These are phyloP conservation scores for Cichlasoma orientale DNA, from an alignment of 2,797 vertebrate genomes.

Conservation along the genomic window DNA sequence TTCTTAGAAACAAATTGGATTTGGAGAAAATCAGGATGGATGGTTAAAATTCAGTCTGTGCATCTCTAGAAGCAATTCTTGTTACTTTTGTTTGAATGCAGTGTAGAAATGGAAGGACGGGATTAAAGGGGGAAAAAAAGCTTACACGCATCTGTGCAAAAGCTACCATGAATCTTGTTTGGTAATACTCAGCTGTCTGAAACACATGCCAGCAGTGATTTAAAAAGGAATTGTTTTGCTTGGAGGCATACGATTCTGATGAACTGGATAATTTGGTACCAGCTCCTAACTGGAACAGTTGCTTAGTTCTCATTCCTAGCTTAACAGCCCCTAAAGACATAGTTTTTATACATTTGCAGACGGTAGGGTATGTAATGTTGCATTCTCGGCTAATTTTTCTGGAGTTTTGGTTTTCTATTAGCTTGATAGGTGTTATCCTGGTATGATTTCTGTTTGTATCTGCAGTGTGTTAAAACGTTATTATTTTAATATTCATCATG, in stretches of 20 bases:
- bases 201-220: neutral
- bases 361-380: neutral
- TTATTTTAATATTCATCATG: neutral
- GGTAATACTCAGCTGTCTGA: neutral
- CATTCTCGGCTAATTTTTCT: neutral
- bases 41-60: neutral
- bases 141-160: neutral
- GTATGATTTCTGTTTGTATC: constrained; percentile 3
- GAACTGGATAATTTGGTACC: neutral
- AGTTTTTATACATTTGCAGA: neutral
- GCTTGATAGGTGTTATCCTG: neutral
- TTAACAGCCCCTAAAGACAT: neutral
- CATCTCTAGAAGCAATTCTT: neutral
- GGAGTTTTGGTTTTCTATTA: neutral
- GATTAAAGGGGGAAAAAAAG: neutral
- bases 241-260: neutral
- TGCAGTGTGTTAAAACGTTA: neutral
- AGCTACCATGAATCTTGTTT: neutral
- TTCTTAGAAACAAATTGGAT: neutral
- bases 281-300: neutral
- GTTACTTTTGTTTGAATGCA: neutral
- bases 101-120: neutral
- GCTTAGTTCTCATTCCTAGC: neutral
- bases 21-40: neutral
- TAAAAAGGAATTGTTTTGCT: neutral